Evolutionary conservation across 2,888 invertebrate species (phyloP).

Genomic region (Ichneumon xanthorius): DNA sequence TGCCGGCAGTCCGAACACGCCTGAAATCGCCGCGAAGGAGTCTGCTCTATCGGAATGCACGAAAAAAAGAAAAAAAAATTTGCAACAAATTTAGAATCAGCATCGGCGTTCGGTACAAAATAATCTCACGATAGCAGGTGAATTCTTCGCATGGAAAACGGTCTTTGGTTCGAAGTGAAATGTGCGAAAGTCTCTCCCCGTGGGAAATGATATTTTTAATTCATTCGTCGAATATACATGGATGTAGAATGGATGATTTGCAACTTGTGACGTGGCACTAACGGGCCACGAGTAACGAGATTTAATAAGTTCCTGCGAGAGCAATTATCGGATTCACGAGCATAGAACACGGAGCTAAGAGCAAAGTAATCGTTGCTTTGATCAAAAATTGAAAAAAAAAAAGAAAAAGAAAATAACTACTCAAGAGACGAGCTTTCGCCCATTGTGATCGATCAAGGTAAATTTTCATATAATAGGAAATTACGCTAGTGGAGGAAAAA

Average conservation of each 20-base stretch:
- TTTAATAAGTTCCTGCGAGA: slow-evolving; percentile 10
- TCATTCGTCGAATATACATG: slow-evolving; percentile 11
- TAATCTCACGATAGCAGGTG: neutral
- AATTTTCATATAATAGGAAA: slow-evolving; percentile 8
- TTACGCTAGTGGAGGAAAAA: neutral
- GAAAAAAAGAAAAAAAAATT: neutral
- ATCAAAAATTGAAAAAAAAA: neutral
- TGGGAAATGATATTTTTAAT: slow-evolving; percentile 20
- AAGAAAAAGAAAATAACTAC: too few relatives aligned
- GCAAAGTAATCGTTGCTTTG: slow-evolving; percentile 1
- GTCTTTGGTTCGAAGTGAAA: slow-evolving; percentile 4
- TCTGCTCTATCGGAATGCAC: neutral
- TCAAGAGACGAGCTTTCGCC: slow-evolving; percentile 22
- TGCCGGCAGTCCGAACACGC: neutral
- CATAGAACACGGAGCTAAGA: neutral
- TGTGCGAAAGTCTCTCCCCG: slow-evolving; percentile 46
- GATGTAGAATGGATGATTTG: neutral
- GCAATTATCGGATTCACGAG: slow-evolving; percentile 11
- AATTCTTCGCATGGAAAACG: neutral
- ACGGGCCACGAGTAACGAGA: slow-evolving; percentile 29
- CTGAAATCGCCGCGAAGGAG: neutral
- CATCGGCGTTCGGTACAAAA: neutral
- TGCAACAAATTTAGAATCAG: neutral
- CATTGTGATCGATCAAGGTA: slow-evolving; percentile 7
- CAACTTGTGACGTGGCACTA: slow-evolving; percentile 16